phyloP scores from a whole-genome alignment of 2,888 invertebrate species.

The Andrena minutula region DNA sequence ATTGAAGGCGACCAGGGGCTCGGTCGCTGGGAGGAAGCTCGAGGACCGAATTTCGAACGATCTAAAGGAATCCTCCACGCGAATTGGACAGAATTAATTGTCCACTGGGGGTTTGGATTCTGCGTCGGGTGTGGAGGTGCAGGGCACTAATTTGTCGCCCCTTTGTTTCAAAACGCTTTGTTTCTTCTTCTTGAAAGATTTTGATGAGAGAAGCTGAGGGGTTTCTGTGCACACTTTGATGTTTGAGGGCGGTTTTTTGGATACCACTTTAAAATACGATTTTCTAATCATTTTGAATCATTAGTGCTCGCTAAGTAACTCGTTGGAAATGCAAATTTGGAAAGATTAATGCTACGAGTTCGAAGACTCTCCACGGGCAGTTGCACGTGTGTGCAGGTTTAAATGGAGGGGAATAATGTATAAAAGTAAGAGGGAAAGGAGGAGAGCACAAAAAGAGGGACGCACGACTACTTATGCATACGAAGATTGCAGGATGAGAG shows the following conservation, averaged over 20 bases:
- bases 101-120: background rate
- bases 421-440: conserved; percentile 1
- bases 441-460: conserved; percentile 1
- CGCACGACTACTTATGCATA: conserved; percentile 19
- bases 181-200: too few species aligned
- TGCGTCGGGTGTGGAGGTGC: background rate
- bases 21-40: conserved; percentile 35
- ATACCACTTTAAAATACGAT: too few species aligned
- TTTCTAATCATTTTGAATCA: background rate
- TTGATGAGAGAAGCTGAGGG: too few species aligned
- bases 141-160: background rate
- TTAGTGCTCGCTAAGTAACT: background rate
- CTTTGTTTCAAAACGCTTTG: too few species aligned
- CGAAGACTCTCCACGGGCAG: background rate
- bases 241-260: too few species aligned
- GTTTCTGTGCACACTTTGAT: too few species aligned
- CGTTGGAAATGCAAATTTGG: background rate
- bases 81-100: conserved; percentile 8
- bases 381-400: background rate
- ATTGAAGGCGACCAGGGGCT: conserved; percentile 10
- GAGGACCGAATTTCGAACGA: conserved; percentile 33
- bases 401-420: conserved; percentile 4
- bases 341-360: background rate
- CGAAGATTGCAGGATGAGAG: conserved; percentile 64
- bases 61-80: background rate